A percentile compares a stretch with the other conserved stretches of the same genome.
Conservation (phyloP, 1,140 invertebrate genomes). For the Alviniconcha marisindica region DNA sequence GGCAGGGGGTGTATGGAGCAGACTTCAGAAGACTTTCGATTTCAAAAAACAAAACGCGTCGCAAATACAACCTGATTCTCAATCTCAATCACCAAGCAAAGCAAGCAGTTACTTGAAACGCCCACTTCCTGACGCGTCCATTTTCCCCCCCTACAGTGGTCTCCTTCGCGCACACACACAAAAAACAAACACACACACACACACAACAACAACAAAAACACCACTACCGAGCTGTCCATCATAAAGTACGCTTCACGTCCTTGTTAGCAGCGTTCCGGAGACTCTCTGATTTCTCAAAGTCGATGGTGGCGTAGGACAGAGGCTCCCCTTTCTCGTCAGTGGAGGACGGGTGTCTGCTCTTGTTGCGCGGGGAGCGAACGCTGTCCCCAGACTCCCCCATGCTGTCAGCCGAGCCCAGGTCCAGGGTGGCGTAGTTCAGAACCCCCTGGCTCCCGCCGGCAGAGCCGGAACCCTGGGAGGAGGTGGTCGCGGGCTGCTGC, state of each 20-base stretch:
- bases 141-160: too few species aligned
- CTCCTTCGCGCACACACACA: too few species aligned
- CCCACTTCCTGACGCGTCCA: too few species aligned
- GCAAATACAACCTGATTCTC: too few species aligned
- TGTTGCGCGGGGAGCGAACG: constrained; percentile 45
- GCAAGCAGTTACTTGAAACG: too few species aligned
- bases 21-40: too few species aligned
- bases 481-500: constrained; percentile 3
- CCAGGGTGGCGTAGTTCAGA: constrained; percentile 60
- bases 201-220: too few species aligned
- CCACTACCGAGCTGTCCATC: background rate
- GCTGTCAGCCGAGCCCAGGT: constrained; percentile 56
- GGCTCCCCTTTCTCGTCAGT: constrained; percentile 53
- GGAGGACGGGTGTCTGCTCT: constrained; percentile 58
- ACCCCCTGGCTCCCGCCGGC: constrained; percentile 10
- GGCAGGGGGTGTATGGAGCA: too few species aligned
- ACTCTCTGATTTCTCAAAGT: constrained; percentile 64
- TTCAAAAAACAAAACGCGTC: too few species aligned
- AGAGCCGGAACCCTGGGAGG: background rate
- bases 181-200: too few species aligned
- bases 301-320: constrained; percentile 63
- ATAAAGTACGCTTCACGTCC: constrained; percentile 46
- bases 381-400: constrained; percentile 33
- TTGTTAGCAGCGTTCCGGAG: constrained; percentile 52
- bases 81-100: too few species aligned